These are phyloP conservation scores for Leptestheria dahalacensis DNA, from an alignment of 1,140 invertebrate genomes.

Conservation along the genomic window DNA sequence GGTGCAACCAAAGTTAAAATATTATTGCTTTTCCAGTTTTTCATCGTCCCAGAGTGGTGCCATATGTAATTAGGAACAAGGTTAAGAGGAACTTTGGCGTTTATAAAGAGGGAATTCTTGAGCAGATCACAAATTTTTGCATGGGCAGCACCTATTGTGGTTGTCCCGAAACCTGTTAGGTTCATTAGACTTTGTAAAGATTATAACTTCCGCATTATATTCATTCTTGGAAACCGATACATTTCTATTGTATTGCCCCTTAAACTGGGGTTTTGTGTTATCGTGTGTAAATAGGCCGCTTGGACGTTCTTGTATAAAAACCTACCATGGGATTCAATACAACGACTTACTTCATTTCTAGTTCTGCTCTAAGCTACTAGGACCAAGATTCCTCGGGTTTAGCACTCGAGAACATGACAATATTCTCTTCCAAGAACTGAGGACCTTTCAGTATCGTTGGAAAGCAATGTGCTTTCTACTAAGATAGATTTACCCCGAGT, in stretches of 20 bases:
- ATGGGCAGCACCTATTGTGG: slow-evolving; percentile 29
- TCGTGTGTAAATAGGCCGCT: too few relatives aligned
- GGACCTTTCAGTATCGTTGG: slow-evolving; percentile 20
- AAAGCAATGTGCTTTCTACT: slow-evolving; percentile 18
- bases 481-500: slow-evolving; percentile 23
- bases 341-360: too few relatives aligned
- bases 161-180: slow-evolving; percentile 26
- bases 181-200: slow-evolving; percentile 26
- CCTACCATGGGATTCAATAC: too few relatives aligned
- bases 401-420: too few relatives aligned
- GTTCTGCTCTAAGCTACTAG: too few relatives aligned
- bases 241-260: too few relatives aligned
- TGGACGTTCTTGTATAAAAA: too few relatives aligned
- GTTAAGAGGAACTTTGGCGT: background rate
- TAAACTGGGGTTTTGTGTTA: too few relatives aligned
- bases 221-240: slow-evolving; percentile 20
- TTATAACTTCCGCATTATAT: slow-evolving; percentile 23
- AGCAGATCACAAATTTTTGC: slow-evolving; percentile 19
- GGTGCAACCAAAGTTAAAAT: too few relatives aligned
- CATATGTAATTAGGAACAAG: slow-evolving; percentile 11
- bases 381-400: too few relatives aligned
- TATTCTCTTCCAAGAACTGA: slow-evolving; percentile 23
- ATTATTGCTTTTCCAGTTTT: slow-evolving; percentile 10
- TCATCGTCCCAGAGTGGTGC: slow-evolving; percentile 7
- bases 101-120: slow-evolving; percentile 17